These are phyloP conservation scores for Eublepharis macularius DNA, from an alignment of 2,113 vertebrate genomes.

Conservation along the genomic window DNA sequence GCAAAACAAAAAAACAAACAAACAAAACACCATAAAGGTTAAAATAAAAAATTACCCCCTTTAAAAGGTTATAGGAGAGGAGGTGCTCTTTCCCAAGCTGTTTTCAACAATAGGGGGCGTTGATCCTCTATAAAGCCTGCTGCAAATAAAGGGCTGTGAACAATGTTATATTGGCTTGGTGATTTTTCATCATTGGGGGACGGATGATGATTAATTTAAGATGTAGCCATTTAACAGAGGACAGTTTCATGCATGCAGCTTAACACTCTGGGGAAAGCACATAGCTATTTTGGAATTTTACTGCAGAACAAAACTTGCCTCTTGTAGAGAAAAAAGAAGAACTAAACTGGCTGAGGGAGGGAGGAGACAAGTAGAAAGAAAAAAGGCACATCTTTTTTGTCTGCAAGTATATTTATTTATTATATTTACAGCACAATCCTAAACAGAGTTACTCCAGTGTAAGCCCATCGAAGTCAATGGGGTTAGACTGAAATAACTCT, in stretches of 20 bases:
- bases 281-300: neutral
- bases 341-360: neutral
- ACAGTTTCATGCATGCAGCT: neutral
- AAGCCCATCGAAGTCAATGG: too few relatives aligned
- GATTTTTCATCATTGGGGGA: neutral
- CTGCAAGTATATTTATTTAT: neutral
- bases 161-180: rapidly evolving
- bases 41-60: conserved; percentile 20
- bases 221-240: conserved; percentile 18
- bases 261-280: neutral
- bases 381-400: neutral
- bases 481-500: too few relatives aligned
- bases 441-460: too few relatives aligned
- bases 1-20: too few relatives aligned
- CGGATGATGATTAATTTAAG: neutral
- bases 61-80: conserved; percentile 7
- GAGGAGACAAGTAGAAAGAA: neutral
- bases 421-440: too few relatives aligned
- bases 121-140: conserved; percentile 29
- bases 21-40: conserved; percentile 1
- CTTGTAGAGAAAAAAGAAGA: neutral
- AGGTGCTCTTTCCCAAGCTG: conserved; percentile 1
- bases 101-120: conserved; percentile 71
- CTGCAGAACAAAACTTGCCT: neutral
- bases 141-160: rapidly evolving